Evolutionary conservation across 2,113 vertebrate species (phyloP).

Genomic region (Ciconia stormi): DNA sequence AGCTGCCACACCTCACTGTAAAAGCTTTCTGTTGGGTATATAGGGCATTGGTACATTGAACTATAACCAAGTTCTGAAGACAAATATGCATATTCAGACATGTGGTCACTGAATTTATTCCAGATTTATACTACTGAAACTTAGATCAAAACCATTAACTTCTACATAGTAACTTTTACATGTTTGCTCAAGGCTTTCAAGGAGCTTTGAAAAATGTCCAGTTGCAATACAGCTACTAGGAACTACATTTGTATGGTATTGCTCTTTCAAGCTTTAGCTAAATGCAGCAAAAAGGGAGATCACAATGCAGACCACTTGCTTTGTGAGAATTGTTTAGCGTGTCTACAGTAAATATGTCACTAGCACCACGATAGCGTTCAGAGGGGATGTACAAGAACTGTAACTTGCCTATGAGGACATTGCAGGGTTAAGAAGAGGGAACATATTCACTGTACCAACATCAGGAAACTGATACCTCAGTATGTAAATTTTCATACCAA

Average conservation of each 20-base stretch:
- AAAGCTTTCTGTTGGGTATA: not conserved
- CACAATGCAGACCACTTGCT: not conserved
- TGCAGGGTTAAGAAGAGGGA: not conserved
- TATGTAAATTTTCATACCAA: not conserved
- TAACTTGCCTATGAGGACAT: not conserved
- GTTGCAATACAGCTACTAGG: not conserved
- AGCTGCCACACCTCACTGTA: not conserved
- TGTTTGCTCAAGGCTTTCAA: constrained; percentile 10
- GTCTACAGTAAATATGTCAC: not conserved
- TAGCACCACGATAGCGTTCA: not conserved
- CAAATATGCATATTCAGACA: not conserved
- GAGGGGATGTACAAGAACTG: not conserved
- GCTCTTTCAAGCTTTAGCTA: not conserved
- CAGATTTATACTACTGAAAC: constrained; percentile 17
- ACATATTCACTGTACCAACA: not conserved
- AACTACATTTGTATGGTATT: not conserved
- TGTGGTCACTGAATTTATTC: not conserved
- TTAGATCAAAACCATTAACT: constrained; percentile 33
- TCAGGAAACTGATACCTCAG: not conserved
- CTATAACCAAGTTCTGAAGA: not conserved
- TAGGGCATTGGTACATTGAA: not conserved
- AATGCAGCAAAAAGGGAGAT: not conserved
- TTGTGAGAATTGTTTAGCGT: not conserved
- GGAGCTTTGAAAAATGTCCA: not conserved
- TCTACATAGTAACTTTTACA: not conserved